phyloP scores from a whole-genome alignment of 2,113 vertebrate genomes.

The Pseudopodoces humilis region DNA sequence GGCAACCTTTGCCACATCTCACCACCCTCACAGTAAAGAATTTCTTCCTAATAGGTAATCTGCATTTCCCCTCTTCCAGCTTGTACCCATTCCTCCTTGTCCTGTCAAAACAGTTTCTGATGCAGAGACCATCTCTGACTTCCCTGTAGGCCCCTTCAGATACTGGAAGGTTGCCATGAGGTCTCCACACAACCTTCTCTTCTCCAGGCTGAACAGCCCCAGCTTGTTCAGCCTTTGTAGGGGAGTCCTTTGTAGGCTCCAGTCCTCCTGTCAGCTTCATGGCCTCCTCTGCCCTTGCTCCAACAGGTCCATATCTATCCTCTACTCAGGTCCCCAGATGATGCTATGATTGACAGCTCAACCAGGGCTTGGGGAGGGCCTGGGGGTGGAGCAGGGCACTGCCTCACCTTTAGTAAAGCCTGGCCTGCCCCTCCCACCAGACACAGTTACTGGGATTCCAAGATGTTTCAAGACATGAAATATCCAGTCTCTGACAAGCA shows the following conservation, averaged over 20 bases:
- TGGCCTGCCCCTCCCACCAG: not conserved
- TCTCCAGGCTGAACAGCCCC: not conserved
- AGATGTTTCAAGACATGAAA: not conserved
- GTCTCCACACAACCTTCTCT: not conserved
- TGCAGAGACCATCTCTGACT: not conserved
- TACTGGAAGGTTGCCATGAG: not conserved
- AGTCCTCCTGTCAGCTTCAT: not conserved
- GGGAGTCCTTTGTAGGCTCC: not conserved
- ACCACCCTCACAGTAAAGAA: not conserved
- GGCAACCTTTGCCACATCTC: not conserved
- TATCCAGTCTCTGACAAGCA: not conserved
- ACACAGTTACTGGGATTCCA: not conserved
- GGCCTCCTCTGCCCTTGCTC: not conserved
- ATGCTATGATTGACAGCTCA: not conserved
- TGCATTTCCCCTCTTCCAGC: not conserved
- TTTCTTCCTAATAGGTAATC: not conserved
- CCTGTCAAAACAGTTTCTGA: not conserved
- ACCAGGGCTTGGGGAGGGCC: not conserved
- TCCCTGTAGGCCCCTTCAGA: not conserved
- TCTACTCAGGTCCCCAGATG: not conserved
- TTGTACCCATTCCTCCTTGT: not conserved
- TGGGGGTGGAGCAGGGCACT: not conserved
- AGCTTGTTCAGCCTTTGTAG: not conserved
- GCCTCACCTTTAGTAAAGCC: not conserved
- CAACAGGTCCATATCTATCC: not conserved